Evolutionary conservation across 2,797 vertebrate genomes (phyloP), one percentile per base, ranked within the genome.

Genomic region (Cephalopachus bancanus): DNA sequence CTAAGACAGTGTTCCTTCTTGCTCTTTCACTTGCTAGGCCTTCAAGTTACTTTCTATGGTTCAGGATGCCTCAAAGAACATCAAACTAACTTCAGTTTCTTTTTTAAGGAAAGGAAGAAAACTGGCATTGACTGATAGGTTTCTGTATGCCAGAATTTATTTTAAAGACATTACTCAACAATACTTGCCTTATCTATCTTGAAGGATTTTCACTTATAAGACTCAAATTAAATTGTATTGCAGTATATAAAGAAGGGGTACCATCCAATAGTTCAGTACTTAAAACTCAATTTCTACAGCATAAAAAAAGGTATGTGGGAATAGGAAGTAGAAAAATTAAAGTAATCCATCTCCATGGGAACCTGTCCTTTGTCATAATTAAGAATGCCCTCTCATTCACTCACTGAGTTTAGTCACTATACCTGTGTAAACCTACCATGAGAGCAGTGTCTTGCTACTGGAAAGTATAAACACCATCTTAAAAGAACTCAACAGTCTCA

Each of bases 31-130:
- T 55, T 89, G 22, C 79, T 86, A 71, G 57, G 26, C 37, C 83
- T 93, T 79, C 78, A 85, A 91, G 62, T 49, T 28, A n/a, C 93
- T 91, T 95, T 81, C 67, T 89, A 53, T 72, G 78, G 55, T 83
- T 84, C 26, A 65, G 57, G 60, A 95, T 84, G 17, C 55, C 80
- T 93, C 44, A 67, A 17, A 86, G 30, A 74, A 33, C 62, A 92
- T 28, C 37, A 79, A 84, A 93, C 33, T 67, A 44, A 3, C 17
- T 22, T 75, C 33, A 10, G 22, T 55, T 85, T 81, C 69, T 71
- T 65, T 53, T 89, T 76, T 78, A 84, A 91, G 60, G 79, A 30
- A 81, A 87, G 44, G 85, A 86, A 62, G 28, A 19, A 15, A 87
- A 88, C 12, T 62, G 24, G n/a, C 7, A 91, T 71, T 89, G 80